A percentile compares a stretch with the other conserved stretches of the same genome.
Evolutionary conservation across 2,113 vertebrate species (phyloP).

Genomic region (Varanus komodoensis): DNA sequence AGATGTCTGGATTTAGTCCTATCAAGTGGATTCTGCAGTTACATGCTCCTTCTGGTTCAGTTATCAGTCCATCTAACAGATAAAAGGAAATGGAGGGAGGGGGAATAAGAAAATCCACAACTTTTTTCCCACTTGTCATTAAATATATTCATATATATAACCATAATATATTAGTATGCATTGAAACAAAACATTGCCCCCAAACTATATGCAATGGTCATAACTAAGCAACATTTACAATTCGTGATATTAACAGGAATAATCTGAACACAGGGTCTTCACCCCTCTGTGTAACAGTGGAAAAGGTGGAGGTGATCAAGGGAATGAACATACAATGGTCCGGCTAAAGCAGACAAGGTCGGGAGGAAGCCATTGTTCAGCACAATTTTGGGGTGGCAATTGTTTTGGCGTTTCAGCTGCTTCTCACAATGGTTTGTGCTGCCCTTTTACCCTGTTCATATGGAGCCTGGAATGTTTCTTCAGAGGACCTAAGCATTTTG

Average conservation of each 20-base stretch:
- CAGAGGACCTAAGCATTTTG: background rate
- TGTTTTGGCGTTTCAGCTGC: conserved; percentile 63
- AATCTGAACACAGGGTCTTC: conserved; percentile 49
- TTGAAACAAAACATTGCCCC: conserved; percentile 90
- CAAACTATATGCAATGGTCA: conserved; percentile 87
- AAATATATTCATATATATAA: conserved; percentile 99
- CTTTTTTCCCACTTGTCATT: conserved; percentile 91
- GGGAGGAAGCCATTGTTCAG: conserved; percentile 7
- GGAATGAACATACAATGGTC: conserved; percentile 24
- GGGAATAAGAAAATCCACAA: conserved; percentile 90
- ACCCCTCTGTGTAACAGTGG: conserved; percentile 54
- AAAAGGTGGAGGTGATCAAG: conserved; percentile 23
- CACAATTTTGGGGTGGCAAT: conserved; percentile 30
- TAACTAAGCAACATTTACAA: conserved; percentile 94
- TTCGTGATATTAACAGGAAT: conserved; percentile 86
- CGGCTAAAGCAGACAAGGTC: conserved; percentile 22
- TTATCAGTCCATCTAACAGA: conserved; percentile 85
- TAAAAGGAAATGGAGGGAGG: conserved; percentile 64
- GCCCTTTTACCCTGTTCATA: background rate
- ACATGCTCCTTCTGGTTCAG: conserved; percentile 86
- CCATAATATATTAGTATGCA: conserved; percentile 99
- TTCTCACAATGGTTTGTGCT: background rate
- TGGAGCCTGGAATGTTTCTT: background rate
- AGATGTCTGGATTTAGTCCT: conserved; percentile 92
- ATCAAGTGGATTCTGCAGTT: conserved; percentile 90